Percentiles rank a stretch among this genome's conserved stretches.
Evolutionary conservation across 2,888 invertebrate genomes (phyloP).

Genomic region (Melanchra persicariae): DNA sequence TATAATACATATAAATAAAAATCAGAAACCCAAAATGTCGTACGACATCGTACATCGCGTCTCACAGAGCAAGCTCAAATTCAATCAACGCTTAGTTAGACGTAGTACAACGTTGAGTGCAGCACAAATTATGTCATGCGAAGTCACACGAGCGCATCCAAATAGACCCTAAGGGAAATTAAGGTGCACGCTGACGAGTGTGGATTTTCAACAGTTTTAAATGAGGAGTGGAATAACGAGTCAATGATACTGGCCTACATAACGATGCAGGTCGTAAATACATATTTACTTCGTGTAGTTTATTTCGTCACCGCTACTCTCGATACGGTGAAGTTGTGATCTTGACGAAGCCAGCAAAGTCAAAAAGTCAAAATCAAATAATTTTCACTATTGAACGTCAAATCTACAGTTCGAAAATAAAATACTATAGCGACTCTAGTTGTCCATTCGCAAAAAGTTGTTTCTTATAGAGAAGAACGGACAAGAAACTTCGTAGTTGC

Average conservation of each 20-base stretch:
- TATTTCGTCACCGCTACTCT: too few relatives aligned
- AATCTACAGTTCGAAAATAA: too few relatives aligned
- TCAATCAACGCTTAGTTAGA: slow-evolving; percentile 7
- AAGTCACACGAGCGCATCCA: slow-evolving; percentile 19
- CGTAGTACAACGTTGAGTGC: neutral
- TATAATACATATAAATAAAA: neutral
- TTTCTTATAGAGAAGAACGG: too few relatives aligned
- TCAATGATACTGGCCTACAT: neutral
- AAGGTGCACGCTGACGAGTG: neutral
- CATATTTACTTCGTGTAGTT: too few relatives aligned
- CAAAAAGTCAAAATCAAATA: too few relatives aligned
- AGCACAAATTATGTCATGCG: slow-evolving; percentile 25
- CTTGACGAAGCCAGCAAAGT: too few relatives aligned
- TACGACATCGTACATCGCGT: neutral
- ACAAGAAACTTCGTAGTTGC: too few relatives aligned
- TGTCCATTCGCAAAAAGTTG: too few relatives aligned
- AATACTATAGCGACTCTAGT: too few relatives aligned
- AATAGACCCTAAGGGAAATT: slow-evolving; percentile 31
- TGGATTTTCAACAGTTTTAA: neutral
- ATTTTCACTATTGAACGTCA: too few relatives aligned
- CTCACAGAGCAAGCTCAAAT: neutral
- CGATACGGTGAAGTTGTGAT: too few relatives aligned
- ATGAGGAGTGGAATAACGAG: neutral
- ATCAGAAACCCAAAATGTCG: neutral
- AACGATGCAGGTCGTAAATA: neutral